phyloP scores from a whole-genome alignment of 2,797 vertebrate genomes.

The Sus cebifrons region DNA sequence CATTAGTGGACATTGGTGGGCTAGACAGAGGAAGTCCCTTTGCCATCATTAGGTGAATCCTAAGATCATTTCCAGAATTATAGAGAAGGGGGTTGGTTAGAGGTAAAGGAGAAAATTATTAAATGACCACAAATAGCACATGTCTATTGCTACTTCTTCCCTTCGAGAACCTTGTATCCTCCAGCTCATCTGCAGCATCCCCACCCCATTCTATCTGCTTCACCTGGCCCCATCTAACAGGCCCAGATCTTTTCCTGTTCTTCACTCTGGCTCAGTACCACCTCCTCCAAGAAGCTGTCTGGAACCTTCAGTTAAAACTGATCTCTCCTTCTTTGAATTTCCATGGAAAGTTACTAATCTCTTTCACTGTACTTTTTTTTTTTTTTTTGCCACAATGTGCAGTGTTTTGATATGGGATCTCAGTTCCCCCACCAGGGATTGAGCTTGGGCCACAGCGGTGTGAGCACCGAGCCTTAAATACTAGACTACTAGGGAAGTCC shows the following conservation, averaged over 20 bases:
- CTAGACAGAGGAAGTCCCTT: neutral
- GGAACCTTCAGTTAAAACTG: neutral
- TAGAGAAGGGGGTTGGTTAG: slow-evolving; percentile 15
- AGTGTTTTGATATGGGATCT: too few relatives aligned
- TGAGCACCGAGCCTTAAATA: too few relatives aligned
- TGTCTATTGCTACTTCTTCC: neutral
- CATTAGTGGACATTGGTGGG: neutral
- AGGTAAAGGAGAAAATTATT: neutral
- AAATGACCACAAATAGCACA: neutral
- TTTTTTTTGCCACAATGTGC: neutral
- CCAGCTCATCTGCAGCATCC: neutral
- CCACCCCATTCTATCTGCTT: neutral
- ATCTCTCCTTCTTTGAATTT: slow-evolving; percentile 8
- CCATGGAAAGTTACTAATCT: neutral
- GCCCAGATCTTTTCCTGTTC: neutral
- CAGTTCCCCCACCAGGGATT: too few relatives aligned
- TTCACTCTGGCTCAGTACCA: neutral
- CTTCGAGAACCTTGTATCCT: neutral
- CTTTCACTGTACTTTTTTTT: neutral
- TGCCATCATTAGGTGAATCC: neutral
- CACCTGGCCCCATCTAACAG: neutral
- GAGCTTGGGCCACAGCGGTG: too few relatives aligned
- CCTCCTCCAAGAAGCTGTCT: neutral
- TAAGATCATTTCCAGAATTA: neutral
- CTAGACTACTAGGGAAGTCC: too few relatives aligned